A percentile compares a stretch with the other conserved stretches of the same genome.
Conservation (phyloP, 2,888 invertebrate species). For the Phortica magna region DNA sequence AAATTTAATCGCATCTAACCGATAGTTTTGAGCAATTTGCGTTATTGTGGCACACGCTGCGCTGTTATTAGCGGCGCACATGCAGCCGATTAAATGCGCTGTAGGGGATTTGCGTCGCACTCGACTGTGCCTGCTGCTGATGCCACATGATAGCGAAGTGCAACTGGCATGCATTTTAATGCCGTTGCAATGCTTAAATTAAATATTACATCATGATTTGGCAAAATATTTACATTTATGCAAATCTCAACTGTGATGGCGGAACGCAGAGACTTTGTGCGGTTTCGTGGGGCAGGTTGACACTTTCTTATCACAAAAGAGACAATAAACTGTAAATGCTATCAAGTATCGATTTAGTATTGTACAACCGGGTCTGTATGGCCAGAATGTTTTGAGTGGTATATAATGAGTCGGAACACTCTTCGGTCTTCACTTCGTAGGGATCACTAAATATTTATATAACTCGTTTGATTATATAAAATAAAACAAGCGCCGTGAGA, state of each 20-base stretch:
- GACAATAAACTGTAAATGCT: no score
- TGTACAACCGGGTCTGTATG: no score
- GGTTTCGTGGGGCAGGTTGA: neutral
- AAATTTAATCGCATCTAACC: constrained; percentile 61
- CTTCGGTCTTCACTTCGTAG: no score
- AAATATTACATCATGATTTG: neutral
- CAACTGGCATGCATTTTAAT: neutral
- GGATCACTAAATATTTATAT: no score
- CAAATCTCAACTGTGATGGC: neutral
- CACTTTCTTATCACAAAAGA: no score
- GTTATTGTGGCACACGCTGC: constrained; percentile 40
- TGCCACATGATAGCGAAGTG: neutral
- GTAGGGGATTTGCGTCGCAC: constrained; percentile 6
- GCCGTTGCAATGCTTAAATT: neutral
- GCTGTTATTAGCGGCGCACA: constrained; percentile 35
- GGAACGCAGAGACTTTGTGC: neutral
- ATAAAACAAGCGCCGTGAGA: no score
- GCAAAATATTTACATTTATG: neutral
- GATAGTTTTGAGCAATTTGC: constrained; percentile 52
- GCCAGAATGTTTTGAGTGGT: no score
- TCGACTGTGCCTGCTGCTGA: neutral
- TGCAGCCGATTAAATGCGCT: constrained; percentile 15
- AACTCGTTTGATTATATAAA: no score
- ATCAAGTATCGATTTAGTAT: no score
- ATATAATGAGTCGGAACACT: no score